A percentile compares a stretch with the other conserved stretches of the same genome.
Conservation (phyloP, 2,888 invertebrate genomes). For the Cataglyphis livida region DNA sequence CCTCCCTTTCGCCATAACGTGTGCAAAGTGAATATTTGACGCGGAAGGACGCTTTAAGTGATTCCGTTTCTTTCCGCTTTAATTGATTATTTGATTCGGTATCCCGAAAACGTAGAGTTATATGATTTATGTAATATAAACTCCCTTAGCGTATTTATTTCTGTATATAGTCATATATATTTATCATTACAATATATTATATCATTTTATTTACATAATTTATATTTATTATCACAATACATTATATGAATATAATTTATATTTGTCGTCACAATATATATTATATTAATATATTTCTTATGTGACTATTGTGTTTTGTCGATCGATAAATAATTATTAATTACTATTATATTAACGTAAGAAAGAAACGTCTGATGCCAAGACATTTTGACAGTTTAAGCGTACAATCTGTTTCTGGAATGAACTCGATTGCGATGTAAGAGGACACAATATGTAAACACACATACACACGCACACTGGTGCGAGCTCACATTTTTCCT, state of each 20-base stretch:
- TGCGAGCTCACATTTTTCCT: too few species aligned
- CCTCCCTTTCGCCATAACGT: conserved; percentile 32
- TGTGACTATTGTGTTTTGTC: background rate
- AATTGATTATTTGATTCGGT: background rate
- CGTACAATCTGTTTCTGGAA: background rate
- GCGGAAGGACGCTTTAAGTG: background rate
- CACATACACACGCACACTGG: too few species aligned
- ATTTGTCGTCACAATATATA: too few species aligned
- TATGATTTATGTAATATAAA: too few species aligned
- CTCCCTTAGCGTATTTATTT: too few species aligned
- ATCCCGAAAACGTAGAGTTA: background rate
- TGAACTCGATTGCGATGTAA: background rate
- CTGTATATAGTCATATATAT: too few species aligned
- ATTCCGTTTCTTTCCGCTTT: background rate
- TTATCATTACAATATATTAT: too few species aligned
- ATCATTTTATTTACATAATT: background rate
- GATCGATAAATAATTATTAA: background rate
- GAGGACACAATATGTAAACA: too few species aligned
- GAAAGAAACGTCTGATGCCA: background rate
- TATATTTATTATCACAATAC: too few species aligned
- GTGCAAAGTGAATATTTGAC: conserved; percentile 33
- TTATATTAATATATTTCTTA: background rate
- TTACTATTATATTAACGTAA: background rate
- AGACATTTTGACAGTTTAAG: background rate
- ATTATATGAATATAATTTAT: too few species aligned